Evolutionary conservation across 2,113 vertebrate genomes (phyloP).

Genomic region (Rhea americana): DNA sequence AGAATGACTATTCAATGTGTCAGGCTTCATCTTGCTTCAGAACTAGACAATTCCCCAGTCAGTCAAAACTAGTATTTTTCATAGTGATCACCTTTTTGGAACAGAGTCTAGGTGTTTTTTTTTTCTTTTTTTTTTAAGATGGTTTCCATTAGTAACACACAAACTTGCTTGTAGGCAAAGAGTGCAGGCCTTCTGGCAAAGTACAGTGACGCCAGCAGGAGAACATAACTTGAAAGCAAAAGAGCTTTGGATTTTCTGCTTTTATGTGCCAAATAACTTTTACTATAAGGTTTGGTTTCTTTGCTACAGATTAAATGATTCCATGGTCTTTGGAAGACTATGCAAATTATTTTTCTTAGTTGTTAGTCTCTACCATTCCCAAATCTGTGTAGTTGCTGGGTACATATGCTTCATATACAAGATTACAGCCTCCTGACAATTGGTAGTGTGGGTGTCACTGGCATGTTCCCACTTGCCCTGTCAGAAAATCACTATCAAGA

Average conservation of each 20-base stretch:
- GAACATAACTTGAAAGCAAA: conserved; percentile 10
- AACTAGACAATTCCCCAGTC: conserved; percentile 12
- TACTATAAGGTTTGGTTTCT: neutral
- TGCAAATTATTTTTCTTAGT: conserved; percentile 38
- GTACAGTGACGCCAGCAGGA: neutral
- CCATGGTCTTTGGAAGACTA: neutral
- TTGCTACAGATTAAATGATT: conserved; percentile 16
- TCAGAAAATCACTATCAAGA: neutral
- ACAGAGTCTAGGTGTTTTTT: neutral
- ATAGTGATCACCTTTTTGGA: neutral
- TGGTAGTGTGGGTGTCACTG: neutral
- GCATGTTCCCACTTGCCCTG: neutral
- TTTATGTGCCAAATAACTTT: neutral
- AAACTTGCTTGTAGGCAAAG: neutral
- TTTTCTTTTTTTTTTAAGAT: neutral
- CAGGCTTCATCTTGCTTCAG: neutral
- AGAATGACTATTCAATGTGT: neutral
- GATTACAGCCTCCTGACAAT: conserved; percentile 19
- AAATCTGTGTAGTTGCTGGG: conserved; percentile 38
- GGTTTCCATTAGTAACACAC: neutral
- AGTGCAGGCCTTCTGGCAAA: neutral
- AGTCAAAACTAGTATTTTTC: neutral
- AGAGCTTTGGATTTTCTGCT: neutral
- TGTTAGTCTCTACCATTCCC: neutral
- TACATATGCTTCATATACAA: neutral